Percentiles rank a stretch among this genome's conserved stretches.
These are phyloP conservation scores for Amphipoea oculea DNA, from an alignment of 2,888 invertebrate genomes.

Conservation along the genomic window DNA sequence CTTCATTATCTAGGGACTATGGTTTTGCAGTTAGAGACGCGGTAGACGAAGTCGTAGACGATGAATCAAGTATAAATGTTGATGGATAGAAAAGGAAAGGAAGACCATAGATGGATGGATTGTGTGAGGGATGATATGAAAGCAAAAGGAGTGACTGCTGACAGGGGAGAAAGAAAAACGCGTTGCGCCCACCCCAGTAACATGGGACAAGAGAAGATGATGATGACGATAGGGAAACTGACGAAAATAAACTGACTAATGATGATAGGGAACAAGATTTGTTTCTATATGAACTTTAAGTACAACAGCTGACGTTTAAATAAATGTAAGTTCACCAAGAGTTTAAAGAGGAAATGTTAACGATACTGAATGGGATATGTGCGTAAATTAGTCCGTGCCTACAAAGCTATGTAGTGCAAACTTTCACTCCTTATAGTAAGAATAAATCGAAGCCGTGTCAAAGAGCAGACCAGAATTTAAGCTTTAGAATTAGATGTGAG, in stretches of 20 bases:
- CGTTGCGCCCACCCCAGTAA: neutral
- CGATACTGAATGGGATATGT: neutral
- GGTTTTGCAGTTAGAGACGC: slow-evolving; percentile 17
- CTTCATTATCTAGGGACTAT: slow-evolving; percentile 30
- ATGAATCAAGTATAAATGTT: neutral
- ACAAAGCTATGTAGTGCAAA: slow-evolving; percentile 26
- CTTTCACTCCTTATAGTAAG: slow-evolving; percentile 36
- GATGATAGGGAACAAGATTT: neutral
- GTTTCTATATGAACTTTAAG: neutral
- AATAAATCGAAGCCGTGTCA: slow-evolving; percentile 36
- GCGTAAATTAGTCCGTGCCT: slow-evolving; percentile 4
- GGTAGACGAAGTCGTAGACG: neutral
- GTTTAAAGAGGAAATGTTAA: neutral
- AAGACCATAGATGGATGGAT: too few relatives aligned
- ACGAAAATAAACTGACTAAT: neutral
- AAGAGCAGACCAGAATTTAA: slow-evolving; percentile 42
- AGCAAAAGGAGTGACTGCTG: neutral
- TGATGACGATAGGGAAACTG: too few relatives aligned
- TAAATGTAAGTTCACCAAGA: neutral
- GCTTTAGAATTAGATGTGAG: slow-evolving; percentile 28
- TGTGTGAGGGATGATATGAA: neutral
- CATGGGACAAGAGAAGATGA: neutral
- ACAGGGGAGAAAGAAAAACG: neutral
- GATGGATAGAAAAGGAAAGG: neutral
- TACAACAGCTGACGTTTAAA: neutral